Conservation (phyloP, 2,797 vertebrate genomes). For the Oryzias dopingdopingensis region DNA sequence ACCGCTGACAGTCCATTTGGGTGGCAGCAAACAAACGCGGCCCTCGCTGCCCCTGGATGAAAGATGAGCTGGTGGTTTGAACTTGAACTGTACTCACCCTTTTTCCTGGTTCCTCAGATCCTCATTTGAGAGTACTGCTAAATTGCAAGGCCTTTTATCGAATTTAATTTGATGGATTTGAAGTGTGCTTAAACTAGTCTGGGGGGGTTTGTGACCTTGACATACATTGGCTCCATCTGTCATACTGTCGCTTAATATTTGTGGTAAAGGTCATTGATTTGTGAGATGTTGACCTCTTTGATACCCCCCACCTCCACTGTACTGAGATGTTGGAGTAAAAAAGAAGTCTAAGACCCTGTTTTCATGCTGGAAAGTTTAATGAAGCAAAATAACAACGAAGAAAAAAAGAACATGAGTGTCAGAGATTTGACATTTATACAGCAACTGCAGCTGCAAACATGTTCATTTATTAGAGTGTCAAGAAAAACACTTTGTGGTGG, state of each 20-base stretch:
- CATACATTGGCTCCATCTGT: slow-evolving; percentile 28
- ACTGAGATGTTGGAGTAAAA: slow-evolving; percentile 4
- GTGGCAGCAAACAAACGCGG: slow-evolving; percentile 43
- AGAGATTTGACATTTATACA: too few relatives aligned
- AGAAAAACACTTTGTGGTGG: too few relatives aligned
- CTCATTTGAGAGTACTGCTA: slow-evolving; percentile 45
- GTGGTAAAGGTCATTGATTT: slow-evolving; percentile 54
- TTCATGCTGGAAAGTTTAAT: too few relatives aligned
- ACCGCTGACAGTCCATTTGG: slow-evolving; percentile 52
- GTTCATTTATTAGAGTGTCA: too few relatives aligned
- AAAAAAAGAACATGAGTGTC: too few relatives aligned
- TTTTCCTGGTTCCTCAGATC: slow-evolving; percentile 28
- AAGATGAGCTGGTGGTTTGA: slow-evolving; percentile 62
- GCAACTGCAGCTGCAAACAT: too few relatives aligned
- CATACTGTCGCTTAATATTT: slow-evolving; percentile 4
- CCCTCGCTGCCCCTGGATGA: slow-evolving; percentile 40
- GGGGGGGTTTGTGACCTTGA: slow-evolving; percentile 48
- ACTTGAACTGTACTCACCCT: slow-evolving; percentile 69
- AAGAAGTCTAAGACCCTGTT: neutral
- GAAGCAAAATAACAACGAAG: too few relatives aligned
- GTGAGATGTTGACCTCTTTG: slow-evolving; percentile 26
- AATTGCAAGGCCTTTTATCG: slow-evolving; percentile 39
- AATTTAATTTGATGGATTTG: slow-evolving; percentile 58
- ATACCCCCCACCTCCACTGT: neutral
- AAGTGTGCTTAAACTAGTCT: slow-evolving; percentile 38